Evolutionary conservation across 2,797 vertebrate genomes (phyloP).

Genomic region (Tarsius wallacei): DNA sequence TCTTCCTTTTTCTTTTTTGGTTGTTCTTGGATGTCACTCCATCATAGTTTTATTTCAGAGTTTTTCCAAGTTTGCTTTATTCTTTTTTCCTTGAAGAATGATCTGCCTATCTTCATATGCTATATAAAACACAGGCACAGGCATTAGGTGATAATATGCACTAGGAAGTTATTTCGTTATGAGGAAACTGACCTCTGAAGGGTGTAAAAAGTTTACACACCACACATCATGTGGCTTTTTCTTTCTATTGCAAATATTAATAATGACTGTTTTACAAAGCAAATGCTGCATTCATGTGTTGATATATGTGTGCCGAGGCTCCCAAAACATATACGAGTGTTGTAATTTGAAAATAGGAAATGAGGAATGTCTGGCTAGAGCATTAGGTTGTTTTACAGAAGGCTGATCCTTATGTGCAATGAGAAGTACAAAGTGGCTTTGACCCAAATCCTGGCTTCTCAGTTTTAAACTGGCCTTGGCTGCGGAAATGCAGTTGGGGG

Average conservation of each 20-base stretch:
- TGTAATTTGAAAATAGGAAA: slow-evolving; percentile 21
- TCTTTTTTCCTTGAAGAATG: background rate
- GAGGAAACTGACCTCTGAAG: background rate
- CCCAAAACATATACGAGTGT: background rate
- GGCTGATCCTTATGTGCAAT: background rate
- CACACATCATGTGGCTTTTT: background rate
- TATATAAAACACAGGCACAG: background rate
- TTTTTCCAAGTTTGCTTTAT: slow-evolving; percentile 4
- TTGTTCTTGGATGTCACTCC: background rate
- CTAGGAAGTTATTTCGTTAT: slow-evolving; percentile 1
- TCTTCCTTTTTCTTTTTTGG: background rate
- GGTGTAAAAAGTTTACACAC: background rate
- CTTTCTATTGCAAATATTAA: background rate
- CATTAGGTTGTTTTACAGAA: background rate
- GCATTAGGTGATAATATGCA: background rate
- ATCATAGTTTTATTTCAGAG: slow-evolving; percentile 10
- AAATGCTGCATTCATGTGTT: background rate
- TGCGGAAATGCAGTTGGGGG: background rate
- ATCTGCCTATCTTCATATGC: background rate
- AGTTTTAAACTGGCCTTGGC: background rate
- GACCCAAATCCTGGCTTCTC: slow-evolving; percentile 2
- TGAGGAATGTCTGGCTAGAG: background rate
- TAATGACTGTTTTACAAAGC: background rate
- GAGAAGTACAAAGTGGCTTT: background rate
- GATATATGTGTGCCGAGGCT: background rate